phyloP scores from a whole-genome alignment of 2,888 invertebrate genomes.

The Chymomyza procnemis region DNA sequence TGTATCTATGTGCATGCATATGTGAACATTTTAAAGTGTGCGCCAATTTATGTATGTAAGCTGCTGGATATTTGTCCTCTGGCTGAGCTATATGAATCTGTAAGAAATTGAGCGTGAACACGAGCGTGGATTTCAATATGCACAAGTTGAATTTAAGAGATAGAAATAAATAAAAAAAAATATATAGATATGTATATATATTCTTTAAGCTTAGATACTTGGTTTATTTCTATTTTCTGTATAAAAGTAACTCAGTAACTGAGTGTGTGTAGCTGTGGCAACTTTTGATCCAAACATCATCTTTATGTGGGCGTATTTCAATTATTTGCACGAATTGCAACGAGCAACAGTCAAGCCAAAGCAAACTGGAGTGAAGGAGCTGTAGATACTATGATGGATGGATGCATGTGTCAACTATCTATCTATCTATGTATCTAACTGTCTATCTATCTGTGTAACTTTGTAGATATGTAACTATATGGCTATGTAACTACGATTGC shows the following conservation, averaged over 20 bases:
- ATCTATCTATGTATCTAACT: background rate
- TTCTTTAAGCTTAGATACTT: background rate
- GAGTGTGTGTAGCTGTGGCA: constrained; percentile 9
- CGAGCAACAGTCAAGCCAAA: constrained; percentile 14
- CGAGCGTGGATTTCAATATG: constrained; percentile 3
- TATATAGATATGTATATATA: no score
- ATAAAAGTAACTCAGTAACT: background rate
- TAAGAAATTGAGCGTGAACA: constrained; percentile 3
- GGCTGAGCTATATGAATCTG: background rate
- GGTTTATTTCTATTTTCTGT: background rate
- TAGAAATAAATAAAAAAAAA: background rate
- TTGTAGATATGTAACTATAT: background rate
- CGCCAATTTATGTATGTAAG: background rate
- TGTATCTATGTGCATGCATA: constrained; percentile 9
- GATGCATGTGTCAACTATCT: background rate
- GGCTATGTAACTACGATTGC: background rate
- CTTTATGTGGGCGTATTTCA: constrained; percentile 57
- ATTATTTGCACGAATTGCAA: constrained; percentile 63
- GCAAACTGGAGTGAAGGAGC: background rate
- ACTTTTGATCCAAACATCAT: constrained; percentile 28
- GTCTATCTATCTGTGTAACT: background rate
- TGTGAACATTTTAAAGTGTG: constrained; percentile 31
- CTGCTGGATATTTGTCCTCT: constrained; percentile 4
- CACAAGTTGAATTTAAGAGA: background rate
- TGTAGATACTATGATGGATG: background rate